Conservation (phyloP, 2,113 vertebrate genomes). For the Isichthys henryi region DNA sequence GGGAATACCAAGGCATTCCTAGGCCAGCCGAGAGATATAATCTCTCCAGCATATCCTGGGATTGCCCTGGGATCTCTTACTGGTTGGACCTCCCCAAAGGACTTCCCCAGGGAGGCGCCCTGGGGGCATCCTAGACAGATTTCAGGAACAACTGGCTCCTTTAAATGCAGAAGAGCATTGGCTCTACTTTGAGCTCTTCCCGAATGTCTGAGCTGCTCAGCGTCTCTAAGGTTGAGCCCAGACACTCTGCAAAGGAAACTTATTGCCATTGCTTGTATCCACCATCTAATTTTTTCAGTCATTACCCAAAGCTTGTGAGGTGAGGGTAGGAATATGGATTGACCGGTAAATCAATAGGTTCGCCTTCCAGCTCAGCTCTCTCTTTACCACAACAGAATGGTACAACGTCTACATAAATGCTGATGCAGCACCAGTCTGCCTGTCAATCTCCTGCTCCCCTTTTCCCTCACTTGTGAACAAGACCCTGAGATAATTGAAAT, state of each 20-base stretch:
- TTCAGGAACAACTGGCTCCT: not conserved
- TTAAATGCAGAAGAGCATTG: not conserved
- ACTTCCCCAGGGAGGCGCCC: not conserved
- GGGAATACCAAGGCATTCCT: too few species aligned
- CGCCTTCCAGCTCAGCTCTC: not conserved
- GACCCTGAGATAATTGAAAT: not conserved
- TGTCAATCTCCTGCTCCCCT: not conserved
- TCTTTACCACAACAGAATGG: not conserved
- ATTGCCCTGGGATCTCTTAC: not conserved
- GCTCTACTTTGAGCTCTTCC: not conserved
- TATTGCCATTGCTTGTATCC: not conserved
- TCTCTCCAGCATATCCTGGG: not conserved
- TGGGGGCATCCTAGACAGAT: not conserved
- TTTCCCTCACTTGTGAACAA: not conserved
- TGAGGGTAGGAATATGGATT: not conserved
- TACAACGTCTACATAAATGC: not conserved
- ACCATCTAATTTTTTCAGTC: not conserved
- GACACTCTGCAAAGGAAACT: not conserved
- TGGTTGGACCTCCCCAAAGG: not conserved
- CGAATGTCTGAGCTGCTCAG: not conserved
- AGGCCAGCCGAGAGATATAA: too few species aligned
- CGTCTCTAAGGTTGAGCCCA: not conserved
- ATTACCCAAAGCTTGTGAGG: not conserved
- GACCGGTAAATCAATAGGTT: not conserved
- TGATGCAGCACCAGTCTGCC: not conserved